phyloP scores from a whole-genome alignment of 2,113 vertebrate species.

The Dascyllus trimaculatus region DNA sequence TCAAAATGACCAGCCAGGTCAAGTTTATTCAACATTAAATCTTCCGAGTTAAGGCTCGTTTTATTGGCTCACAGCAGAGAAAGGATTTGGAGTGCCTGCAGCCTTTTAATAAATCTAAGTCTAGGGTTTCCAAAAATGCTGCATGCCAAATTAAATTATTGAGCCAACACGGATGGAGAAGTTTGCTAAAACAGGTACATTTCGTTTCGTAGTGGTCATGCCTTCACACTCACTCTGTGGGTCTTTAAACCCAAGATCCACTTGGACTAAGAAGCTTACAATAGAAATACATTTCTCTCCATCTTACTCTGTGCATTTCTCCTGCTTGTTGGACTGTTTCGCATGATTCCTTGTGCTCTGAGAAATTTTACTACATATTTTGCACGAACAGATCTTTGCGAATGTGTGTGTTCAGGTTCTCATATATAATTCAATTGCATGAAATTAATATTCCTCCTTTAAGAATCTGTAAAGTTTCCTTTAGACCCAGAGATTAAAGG shows the following conservation, averaged over 20 bases:
- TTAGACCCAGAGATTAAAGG: background rate
- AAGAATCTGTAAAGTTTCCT: background rate
- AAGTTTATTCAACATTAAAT: background rate
- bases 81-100: background rate
- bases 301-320: too few species aligned
- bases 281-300: background rate
- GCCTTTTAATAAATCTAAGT: conserved; percentile 11
- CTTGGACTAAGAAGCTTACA: background rate
- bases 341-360: too few species aligned
- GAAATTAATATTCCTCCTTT: too few species aligned
- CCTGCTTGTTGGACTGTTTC: too few species aligned
- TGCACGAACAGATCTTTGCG: too few species aligned
- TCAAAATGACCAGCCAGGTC: background rate
- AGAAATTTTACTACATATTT: too few species aligned
- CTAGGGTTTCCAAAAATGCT: conserved; percentile 17
- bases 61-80: conserved; percentile 5
- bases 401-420: background rate
- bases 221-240: background rate
- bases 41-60: background rate
- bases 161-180: background rate
- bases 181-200: conserved; percentile 11
- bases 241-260: background rate
- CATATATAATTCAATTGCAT: background rate
- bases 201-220: conserved; percentile 4
- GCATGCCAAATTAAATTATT: conserved; percentile 31